Base-by-base conservation (phyloP, 92 coral and sea anemone genomes). In the Zoanthus sansibaricus region DNA sequence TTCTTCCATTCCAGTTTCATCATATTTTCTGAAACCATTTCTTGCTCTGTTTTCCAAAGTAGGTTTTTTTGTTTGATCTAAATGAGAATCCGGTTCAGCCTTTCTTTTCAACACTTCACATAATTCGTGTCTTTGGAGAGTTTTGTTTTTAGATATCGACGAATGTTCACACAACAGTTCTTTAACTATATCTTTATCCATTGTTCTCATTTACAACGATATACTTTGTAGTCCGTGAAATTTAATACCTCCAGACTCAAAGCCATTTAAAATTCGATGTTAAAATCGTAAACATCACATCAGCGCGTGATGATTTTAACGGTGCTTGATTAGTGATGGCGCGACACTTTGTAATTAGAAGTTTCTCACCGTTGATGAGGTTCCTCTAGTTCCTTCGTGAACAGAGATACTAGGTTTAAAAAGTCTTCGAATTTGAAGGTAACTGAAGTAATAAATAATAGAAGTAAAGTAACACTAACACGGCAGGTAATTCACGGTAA, bases 171-270 rank as follows among this genome's bases (percentile, higher is more conserved):
- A 64, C 62, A 79, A 45, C 73, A 80, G 70, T 9, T 67, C 21
- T 46, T 66, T 44, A 7, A 67, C 30, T 37, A 47, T 20, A 15
- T 66, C 85, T 70, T 80, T 80, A 80, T 80, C 73, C 85, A 80
- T 47, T 80, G 31, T 44, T 69, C 74, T 69, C 30, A 52, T 10
- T 31, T 49, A 80, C 85, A 16, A 17, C 37, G 4, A n/a, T 18
- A 13, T 14, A 37, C 18, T 62, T 16, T 16, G 1, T 4, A 62
- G n/a, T n/a, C n/a, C n/a, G n/a, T n/a, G n/a, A n/a, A n/a, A n/a
- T n/a, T n/a, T n/a, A 62, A 16, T 1, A 25, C 30, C 8, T 32
- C 73, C 16, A 25, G 30, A 61, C 8, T 69, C 46, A 25, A 54
- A 77, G 48, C 30, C 58, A 20, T 2, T 14, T 33, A 61, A 64